Percentiles rank a stretch among this genome's conserved stretches.
Conservation (phyloP, 2,888 invertebrate genomes). For the Ormyrus nitidulus region DNA sequence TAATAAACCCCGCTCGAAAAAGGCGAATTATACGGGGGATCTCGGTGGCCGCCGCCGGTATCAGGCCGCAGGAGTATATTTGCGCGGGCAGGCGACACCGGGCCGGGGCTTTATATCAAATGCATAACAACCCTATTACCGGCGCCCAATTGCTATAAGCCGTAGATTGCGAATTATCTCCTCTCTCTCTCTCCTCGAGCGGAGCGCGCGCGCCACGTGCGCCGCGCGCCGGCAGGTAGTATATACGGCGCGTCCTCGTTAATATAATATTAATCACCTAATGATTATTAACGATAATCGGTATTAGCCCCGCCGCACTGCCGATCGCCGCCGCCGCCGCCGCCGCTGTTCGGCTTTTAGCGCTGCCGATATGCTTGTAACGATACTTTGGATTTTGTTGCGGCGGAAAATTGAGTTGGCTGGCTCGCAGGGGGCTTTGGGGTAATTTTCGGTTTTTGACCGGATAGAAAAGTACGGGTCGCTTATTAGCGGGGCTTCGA, state of each 20-base stretch:
- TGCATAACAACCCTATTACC: slow-evolving; percentile 68
- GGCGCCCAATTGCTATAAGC: slow-evolving; percentile 67
- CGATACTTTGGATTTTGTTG: slow-evolving; percentile 21
- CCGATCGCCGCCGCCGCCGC: background rate
- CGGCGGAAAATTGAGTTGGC: slow-evolving; percentile 2
- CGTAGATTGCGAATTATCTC: slow-evolving; percentile 68
- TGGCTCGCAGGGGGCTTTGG: background rate
- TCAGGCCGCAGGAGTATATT: background rate
- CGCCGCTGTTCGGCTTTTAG: slow-evolving; percentile 22
- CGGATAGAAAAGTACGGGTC: background rate
- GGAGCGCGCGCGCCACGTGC: background rate
- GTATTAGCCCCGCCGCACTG: slow-evolving; percentile 53
- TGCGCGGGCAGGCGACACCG: background rate
- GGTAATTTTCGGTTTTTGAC: background rate
- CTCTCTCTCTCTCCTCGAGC: slow-evolving; percentile 31
- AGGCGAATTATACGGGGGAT: slow-evolving; percentile 3
- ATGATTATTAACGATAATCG: slow-evolving; percentile 66
- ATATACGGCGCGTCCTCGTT: slow-evolving; percentile 42
- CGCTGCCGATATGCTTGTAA: background rate
- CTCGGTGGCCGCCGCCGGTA: no score
- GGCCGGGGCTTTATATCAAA: slow-evolving; percentile 64
- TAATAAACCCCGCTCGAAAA: slow-evolving; percentile 2
- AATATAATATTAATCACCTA: slow-evolving; percentile 63
- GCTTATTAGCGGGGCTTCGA: background rate
- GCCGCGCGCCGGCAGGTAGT: background rate